Conservation (phyloP, 2,797 vertebrate species). For the Hyperoplus immaculatus region DNA sequence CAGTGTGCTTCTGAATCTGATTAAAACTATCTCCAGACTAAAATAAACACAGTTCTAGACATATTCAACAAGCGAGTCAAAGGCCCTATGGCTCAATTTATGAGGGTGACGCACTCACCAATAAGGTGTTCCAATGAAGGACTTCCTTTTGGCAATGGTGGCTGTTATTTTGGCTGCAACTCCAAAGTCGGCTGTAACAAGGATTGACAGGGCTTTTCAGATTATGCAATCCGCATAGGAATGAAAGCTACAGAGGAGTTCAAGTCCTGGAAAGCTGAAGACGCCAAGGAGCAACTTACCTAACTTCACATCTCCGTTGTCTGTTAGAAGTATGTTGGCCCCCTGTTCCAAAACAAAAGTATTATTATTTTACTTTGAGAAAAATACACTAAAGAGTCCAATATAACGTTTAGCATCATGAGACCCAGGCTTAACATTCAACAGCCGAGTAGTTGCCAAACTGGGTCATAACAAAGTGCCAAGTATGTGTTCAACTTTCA, state of each 20-base stretch:
- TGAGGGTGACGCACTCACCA: constrained; percentile 86
- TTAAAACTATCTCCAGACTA: background rate
- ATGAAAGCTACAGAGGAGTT: constrained; percentile 16
- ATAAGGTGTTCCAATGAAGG: constrained; percentile 98
- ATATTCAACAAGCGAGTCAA: constrained; percentile 9
- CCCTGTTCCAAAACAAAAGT: constrained; percentile 84
- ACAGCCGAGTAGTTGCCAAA: constrained; percentile 3
- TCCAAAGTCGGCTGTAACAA: constrained; percentile 94
- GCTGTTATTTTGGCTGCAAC: constrained; percentile 99
- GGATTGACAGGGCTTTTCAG: constrained; percentile 55
- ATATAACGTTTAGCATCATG: background rate
- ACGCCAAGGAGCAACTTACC: constrained; percentile 84
- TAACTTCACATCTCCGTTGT: constrained; percentile 97
- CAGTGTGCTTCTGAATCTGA: background rate
- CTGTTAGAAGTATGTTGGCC: constrained; percentile 96
- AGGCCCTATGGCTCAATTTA: constrained; percentile 1
- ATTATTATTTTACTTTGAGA: background rate
- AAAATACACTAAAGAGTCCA: background rate
- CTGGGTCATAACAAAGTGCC: constrained; percentile 3
- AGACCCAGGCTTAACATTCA: background rate
- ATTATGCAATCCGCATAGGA: constrained; percentile 39
- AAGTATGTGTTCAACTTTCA: constrained; percentile 11
- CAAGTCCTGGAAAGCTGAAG: constrained; percentile 23
- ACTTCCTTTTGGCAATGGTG: constrained; percentile 98
- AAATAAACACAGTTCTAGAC: background rate